These are phyloP conservation scores for Sialia sialis DNA, from an alignment of 2,113 vertebrate genomes.

Conservation along the genomic window DNA sequence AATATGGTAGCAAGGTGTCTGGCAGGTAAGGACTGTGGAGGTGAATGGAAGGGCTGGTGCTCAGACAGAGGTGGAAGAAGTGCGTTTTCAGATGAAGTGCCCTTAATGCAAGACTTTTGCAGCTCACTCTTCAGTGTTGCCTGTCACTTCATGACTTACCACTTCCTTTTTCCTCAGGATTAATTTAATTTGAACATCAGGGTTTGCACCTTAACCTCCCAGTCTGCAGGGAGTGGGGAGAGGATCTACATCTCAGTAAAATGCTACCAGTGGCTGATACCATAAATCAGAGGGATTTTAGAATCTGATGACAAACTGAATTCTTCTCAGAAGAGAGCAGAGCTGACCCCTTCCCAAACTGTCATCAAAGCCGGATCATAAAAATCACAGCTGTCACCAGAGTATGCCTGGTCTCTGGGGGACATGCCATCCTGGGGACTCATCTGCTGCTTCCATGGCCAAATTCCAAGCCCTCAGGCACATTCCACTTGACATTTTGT, in stretches of 20 bases:
- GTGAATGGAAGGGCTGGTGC: neutral
- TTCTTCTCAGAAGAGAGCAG: constrained; percentile 82
- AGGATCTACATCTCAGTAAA: constrained; percentile 44
- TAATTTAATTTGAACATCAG: neutral
- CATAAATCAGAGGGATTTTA: constrained; percentile 88
- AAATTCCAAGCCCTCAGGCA: constrained; percentile 77
- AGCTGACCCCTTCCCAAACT: constrained; percentile 74
- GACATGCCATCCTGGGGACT: constrained; percentile 82
- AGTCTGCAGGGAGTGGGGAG: neutral
- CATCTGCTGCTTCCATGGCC: constrained; percentile 74
- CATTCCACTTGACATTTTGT: constrained; percentile 88
- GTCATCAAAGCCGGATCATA: constrained; percentile 85
- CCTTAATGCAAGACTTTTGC: neutral
- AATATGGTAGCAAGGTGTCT: neutral
- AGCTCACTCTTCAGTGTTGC: neutral
- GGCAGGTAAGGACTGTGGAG: neutral
- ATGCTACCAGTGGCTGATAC: constrained; percentile 67
- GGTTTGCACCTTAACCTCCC: neutral
- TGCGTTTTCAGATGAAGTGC: neutral
- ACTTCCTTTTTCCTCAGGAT: neutral
- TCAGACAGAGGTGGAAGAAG: neutral
- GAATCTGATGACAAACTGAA: constrained; percentile 89
- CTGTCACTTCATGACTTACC: neutral
- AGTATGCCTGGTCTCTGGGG: constrained; percentile 71
- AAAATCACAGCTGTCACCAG: constrained; percentile 92